Percentiles rank a stretch among this genome's conserved stretches.
phyloP scores from a whole-genome alignment of 2,113 vertebrate genomes.

The Chaetorhynchus papuensis region DNA sequence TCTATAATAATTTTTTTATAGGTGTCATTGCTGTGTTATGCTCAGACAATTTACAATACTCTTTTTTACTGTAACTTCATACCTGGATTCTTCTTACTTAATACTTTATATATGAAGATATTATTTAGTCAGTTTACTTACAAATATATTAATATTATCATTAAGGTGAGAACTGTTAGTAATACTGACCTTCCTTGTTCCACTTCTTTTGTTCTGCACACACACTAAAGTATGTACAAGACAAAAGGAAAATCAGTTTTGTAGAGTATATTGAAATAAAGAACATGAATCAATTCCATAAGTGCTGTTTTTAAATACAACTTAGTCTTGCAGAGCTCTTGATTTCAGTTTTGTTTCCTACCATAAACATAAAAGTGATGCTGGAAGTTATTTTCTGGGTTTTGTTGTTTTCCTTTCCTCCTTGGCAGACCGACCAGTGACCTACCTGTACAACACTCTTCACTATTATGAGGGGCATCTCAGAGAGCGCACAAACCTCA shows the following conservation, averaged over 20 bases:
- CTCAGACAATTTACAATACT: not conserved
- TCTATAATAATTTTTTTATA: not conserved
- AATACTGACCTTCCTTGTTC: not conserved
- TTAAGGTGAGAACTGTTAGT: not conserved
- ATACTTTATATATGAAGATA: not conserved
- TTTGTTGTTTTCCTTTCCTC: not conserved
- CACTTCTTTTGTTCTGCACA: not conserved
- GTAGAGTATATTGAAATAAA: not conserved
- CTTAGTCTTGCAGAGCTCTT: not conserved
- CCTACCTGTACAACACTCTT: conserved; percentile 97
- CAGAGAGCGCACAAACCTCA: conserved; percentile 88
- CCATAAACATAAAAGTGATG: not conserved
- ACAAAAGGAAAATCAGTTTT: not conserved
- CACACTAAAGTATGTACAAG: not conserved
- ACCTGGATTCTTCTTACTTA: not conserved
- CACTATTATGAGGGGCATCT: conserved; percentile 96
- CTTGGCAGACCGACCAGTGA: conserved; percentile 91
- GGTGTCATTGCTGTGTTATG: not conserved
- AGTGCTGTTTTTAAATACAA: not conserved
- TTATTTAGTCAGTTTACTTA: not conserved
- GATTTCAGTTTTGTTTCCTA: not conserved
- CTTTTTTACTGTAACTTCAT: not conserved
- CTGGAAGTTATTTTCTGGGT: not conserved
- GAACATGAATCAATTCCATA: accelerated
- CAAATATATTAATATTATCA: not conserved